Percentiles rank a stretch among this genome's conserved stretches.
Evolutionary conservation across 1,140 invertebrate genomes (phyloP).

Genomic region (Drepana arcuata): DNA sequence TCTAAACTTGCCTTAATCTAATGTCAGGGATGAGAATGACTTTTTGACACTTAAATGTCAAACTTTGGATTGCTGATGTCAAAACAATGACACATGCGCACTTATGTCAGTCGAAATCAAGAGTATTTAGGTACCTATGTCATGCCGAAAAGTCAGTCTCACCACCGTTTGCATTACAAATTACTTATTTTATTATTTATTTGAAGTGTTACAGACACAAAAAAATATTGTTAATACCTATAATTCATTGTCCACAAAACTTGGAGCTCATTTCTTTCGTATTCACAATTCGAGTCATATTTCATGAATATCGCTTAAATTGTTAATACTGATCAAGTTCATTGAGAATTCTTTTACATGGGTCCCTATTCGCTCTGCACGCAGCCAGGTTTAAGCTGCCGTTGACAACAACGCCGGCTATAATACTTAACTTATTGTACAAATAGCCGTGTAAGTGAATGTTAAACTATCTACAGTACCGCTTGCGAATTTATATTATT

Average conservation of each 20-base stretch:
- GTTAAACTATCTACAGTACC: constrained; percentile 3
- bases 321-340: too few relatives aligned
- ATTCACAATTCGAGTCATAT: too few relatives aligned
- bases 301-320: too few relatives aligned
- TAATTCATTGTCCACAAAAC: constrained; percentile 17
- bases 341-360: constrained; percentile 30
- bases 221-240: too few relatives aligned
- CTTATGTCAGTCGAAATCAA: too few relatives aligned
- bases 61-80: too few relatives aligned
- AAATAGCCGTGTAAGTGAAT: neutral
- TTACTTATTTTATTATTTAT: too few relatives aligned
- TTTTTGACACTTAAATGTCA: constrained; percentile 18
- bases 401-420: constrained; percentile 14
- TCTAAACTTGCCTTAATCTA: constrained; percentile 46
- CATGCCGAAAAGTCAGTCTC: too few relatives aligned
- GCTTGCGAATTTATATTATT: constrained; percentile 11
- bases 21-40: constrained; percentile 3
- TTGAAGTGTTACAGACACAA: constrained; percentile 50
- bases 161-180: too few relatives aligned
- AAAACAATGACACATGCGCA: too few relatives aligned
- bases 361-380: constrained; percentile 37
- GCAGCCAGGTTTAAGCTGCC: constrained; percentile 14
- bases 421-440: constrained; percentile 16
- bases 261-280: constrained; percentile 28
- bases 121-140: too few relatives aligned